Conservation (phyloP, 2,113 vertebrate species). For the Trogon surrucura region DNA sequence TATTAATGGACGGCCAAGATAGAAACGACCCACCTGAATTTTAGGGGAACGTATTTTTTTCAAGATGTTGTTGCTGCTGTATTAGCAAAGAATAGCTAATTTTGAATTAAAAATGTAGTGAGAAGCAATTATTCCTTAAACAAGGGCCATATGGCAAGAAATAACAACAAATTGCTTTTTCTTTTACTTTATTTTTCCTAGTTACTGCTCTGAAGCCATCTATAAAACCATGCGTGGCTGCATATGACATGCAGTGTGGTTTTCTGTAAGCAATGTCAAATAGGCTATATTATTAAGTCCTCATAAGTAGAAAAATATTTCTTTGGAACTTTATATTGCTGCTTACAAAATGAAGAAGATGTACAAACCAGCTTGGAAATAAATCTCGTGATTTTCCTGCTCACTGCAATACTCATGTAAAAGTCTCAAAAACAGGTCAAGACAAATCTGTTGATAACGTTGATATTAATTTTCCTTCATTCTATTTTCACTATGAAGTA, state of each 20-base stretch:
- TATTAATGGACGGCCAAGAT: neutral
- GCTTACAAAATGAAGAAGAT: neutral
- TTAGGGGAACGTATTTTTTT: neutral
- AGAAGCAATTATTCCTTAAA: neutral
- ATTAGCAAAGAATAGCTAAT: neutral
- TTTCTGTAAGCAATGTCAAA: slow-evolving; percentile 7
- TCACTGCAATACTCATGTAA: neutral
- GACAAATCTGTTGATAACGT: neutral
- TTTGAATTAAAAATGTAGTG: neutral
- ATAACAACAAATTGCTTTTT: neutral
- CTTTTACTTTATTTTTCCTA: neutral
- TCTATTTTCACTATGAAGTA: neutral
- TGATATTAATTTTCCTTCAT: neutral
- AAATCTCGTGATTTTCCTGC: neutral
- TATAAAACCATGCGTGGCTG: neutral
- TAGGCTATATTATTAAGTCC: slow-evolving; percentile 10
- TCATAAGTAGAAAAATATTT: neutral
- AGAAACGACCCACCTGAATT: neutral
- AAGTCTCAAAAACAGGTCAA: neutral
- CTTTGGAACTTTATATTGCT: neutral
- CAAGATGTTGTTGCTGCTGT: neutral
- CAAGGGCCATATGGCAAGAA: neutral
- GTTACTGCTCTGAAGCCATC: neutral
- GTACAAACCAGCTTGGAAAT: neutral
- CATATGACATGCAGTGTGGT: neutral